phyloP scores from a whole-genome alignment of 1,140 invertebrate genomes.

The Bombus breviceps region DNA sequence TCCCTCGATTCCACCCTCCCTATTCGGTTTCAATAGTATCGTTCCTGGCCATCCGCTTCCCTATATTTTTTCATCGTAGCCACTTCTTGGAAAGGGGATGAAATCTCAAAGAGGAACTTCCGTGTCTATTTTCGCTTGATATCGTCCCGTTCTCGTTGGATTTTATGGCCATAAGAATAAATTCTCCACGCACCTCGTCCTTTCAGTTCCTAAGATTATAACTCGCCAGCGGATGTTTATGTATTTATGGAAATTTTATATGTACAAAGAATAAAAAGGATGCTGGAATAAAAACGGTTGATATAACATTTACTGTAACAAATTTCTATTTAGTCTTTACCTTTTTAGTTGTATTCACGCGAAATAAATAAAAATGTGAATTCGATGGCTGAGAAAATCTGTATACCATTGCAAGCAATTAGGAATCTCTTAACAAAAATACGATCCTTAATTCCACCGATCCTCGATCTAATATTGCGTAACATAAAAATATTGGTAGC shows the following conservation, averaged over 20 bases:
- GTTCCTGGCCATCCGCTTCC: neutral
- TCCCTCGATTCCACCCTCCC: constrained; percentile 19
- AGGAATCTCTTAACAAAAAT: too few relatives aligned
- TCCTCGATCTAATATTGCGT: too few relatives aligned
- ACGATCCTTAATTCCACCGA: too few relatives aligned
- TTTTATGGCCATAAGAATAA: neutral
- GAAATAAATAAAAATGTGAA: too few relatives aligned
- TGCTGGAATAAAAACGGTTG: too few relatives aligned
- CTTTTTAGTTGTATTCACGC: too few relatives aligned
- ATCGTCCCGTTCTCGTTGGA: neutral
- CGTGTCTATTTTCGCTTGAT: constrained; percentile 3
- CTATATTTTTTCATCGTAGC: constrained; percentile 36
- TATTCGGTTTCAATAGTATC: constrained; percentile 37
- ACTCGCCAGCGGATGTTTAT: neutral
- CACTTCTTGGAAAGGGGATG: constrained; percentile 9
- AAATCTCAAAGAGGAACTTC: constrained; percentile 30
- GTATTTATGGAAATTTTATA: neutral
- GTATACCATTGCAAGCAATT: too few relatives aligned
- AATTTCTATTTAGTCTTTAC: too few relatives aligned
- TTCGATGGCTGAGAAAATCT: too few relatives aligned
- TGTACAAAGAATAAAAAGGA: neutral
- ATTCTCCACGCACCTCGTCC: neutral
- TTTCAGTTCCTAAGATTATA: neutral
- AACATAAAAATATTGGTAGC: too few relatives aligned
- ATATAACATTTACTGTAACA: neutral